These are phyloP conservation scores for Seriola rivoliana DNA, from an alignment of 2,113 vertebrate genomes.

Conservation along the genomic window DNA sequence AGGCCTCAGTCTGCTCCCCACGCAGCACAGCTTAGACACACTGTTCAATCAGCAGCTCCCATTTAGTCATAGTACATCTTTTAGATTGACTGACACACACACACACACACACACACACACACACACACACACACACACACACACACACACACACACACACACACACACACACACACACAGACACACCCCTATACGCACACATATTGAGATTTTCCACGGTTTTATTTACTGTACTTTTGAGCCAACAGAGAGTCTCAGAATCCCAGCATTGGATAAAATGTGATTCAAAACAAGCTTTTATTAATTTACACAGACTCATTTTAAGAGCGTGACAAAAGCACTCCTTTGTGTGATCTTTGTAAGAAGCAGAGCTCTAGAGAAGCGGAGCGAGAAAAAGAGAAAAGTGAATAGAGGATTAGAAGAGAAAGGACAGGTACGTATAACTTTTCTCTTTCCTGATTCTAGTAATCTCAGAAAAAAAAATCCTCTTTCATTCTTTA, in stretches of 20 bases:
- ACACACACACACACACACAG: neutral
- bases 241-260: neutral
- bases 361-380: neutral
- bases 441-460: slow-evolving; percentile 11
- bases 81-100: neutral
- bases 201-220: neutral
- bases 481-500: slow-evolving; percentile 59
- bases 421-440: slow-evolving; percentile 6
- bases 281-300: neutral
- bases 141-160: neutral
- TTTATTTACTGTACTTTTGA: neutral
- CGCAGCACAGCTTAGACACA: slow-evolving; percentile 15
- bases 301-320: neutral
- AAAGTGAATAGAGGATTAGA: slow-evolving; percentile 12
- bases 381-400: neutral
- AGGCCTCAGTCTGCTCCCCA: slow-evolving; percentile 9
- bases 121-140: neutral
- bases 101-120: neutral
- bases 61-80: slow-evolving; percentile 5
- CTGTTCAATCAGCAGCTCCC: slow-evolving; percentile 2
- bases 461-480: slow-evolving; percentile 44
- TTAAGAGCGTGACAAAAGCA: neutral
- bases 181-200: neutral
- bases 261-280: neutral
- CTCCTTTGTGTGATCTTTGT: neutral